Percentiles rank a stretch among this genome's conserved stretches.
Evolutionary conservation across 1,140 invertebrate species (phyloP).

Genomic region (Ganaspis sp.): DNA sequence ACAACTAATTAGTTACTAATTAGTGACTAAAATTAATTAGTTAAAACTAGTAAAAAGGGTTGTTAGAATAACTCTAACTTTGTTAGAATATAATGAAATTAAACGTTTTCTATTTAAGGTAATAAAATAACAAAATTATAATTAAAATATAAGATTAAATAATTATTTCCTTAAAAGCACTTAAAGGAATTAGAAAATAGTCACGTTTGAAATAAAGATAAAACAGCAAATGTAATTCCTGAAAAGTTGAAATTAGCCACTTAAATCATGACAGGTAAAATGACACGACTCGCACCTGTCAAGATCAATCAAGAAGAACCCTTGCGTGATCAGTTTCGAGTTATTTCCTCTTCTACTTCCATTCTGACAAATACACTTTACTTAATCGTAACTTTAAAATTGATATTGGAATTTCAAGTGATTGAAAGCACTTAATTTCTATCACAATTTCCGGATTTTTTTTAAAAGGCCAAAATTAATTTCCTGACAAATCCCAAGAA

Average conservation of each 20-base stretch:
- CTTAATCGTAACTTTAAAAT: background rate
- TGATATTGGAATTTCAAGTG: background rate
- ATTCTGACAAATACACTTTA: background rate
- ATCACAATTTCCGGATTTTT: conserved; percentile 9
- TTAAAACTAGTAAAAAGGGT: too few species aligned
- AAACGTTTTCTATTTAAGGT: too few species aligned
- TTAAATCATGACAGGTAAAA: conserved; percentile 6
- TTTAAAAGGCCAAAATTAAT: background rate
- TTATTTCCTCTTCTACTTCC: background rate
- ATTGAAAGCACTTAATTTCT: conserved; percentile 18
- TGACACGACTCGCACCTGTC: conserved; percentile 10
- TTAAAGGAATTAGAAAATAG: background rate
- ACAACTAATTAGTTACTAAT: too few species aligned
- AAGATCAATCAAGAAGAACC: conserved; percentile 8
- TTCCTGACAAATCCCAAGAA: background rate
- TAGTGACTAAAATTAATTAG: too few species aligned
- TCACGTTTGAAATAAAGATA: background rate
- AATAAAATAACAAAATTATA: too few species aligned
- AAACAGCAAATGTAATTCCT: background rate
- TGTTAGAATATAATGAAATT: too few species aligned
- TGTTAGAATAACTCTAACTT: too few species aligned
- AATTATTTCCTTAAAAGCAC: background rate
- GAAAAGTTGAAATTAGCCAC: conserved; percentile 12
- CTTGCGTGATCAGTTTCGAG: conserved; percentile 24
- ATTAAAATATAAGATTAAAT: too few species aligned